Evolutionary conservation across 2,888 invertebrate genomes (phyloP).

Genomic region (Euplexia lucipara): DNA sequence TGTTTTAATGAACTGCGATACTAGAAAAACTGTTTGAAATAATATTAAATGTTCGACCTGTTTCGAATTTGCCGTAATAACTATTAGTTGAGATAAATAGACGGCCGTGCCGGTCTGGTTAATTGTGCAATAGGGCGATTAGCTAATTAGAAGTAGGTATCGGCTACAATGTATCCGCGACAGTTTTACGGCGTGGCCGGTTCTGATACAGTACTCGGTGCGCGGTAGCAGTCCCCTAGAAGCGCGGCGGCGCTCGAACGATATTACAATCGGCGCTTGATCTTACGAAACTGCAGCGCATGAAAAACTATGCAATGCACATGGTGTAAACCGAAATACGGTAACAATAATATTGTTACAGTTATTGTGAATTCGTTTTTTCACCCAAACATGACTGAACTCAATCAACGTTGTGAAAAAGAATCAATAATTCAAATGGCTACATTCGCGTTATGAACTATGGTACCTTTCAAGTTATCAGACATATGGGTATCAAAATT

Average conservation of each 20-base stretch:
- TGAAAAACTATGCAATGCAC: constrained; percentile 51
- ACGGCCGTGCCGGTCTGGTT: constrained; percentile 58
- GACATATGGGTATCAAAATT: not conserved
- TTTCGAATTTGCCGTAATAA: constrained; percentile 64
- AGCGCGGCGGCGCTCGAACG: constrained; percentile 10
- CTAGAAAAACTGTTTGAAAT: constrained; percentile 66
- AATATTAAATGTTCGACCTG: constrained; percentile 68
- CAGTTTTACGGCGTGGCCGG: constrained; percentile 42
- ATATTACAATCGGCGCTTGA: constrained; percentile 44
- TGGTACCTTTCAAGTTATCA: too few relatives aligned
- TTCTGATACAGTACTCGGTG: constrained; percentile 25
- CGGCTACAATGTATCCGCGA: constrained; percentile 55
- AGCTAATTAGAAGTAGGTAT: constrained; percentile 73
- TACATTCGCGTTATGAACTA: not conserved
- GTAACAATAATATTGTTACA: constrained; percentile 36
- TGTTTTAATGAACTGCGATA: constrained; percentile 54
- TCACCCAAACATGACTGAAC: constrained; percentile 1
- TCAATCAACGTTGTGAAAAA: constrained; percentile 18
- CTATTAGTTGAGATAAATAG: constrained; percentile 62
- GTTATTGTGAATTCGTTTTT: constrained; percentile 34
- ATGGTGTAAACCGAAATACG: constrained; percentile 40
- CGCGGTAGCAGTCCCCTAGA: constrained; percentile 1
- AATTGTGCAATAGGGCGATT: constrained; percentile 74
- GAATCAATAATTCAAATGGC: not conserved
- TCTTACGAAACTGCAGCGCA: constrained; percentile 44